phyloP scores from a whole-genome alignment of 2,888 invertebrate species.

The Eupithecia centaureata region DNA sequence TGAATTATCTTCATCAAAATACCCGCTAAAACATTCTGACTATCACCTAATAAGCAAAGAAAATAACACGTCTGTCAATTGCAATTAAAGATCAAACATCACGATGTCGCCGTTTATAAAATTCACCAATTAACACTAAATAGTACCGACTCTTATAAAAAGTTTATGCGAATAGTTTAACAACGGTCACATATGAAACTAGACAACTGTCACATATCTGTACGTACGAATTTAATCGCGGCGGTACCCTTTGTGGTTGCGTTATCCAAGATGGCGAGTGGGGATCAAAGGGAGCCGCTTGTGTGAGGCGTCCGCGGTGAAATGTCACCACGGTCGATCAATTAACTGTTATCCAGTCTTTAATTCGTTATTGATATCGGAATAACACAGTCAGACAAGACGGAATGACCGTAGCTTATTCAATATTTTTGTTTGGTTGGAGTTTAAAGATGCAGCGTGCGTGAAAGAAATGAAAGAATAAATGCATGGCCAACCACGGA shows the following conservation, averaged over 20 bases:
- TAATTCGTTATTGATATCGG: slow-evolving; percentile 76
- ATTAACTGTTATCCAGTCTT: slow-evolving; percentile 73
- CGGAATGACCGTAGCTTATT: slow-evolving; percentile 65
- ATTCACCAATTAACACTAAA: slow-evolving; percentile 56
- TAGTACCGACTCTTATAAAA: slow-evolving; percentile 54
- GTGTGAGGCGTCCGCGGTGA: slow-evolving; percentile 70
- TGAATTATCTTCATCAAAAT: slow-evolving; percentile 33
- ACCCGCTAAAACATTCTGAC: slow-evolving; percentile 18
- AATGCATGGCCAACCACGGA: not conserved
- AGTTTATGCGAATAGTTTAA: slow-evolving; percentile 45
- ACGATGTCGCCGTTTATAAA: slow-evolving; percentile 34
- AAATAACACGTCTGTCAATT: slow-evolving; percentile 38
- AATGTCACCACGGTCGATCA: slow-evolving; percentile 82
- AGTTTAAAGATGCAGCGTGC: slow-evolving; percentile 37
- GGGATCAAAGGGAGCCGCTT: slow-evolving; percentile 72
- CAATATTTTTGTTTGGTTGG: slow-evolving; percentile 50
- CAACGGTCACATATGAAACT: slow-evolving; percentile 63
- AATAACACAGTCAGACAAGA: slow-evolving; percentile 56
- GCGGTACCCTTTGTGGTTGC: slow-evolving; percentile 70
- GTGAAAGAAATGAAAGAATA: not conserved
- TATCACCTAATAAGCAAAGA: slow-evolving; percentile 30
- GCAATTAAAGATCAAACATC: slow-evolving; percentile 33
- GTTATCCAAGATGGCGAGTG: slow-evolving; percentile 61
- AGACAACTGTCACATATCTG: slow-evolving; percentile 79
- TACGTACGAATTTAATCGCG: slow-evolving; percentile 80